Percentiles rank a stretch among this genome's conserved stretches.
These are phyloP conservation scores for Oxycera nigricornis DNA, from an alignment of 2,888 invertebrate species.

Conservation along the genomic window DNA sequence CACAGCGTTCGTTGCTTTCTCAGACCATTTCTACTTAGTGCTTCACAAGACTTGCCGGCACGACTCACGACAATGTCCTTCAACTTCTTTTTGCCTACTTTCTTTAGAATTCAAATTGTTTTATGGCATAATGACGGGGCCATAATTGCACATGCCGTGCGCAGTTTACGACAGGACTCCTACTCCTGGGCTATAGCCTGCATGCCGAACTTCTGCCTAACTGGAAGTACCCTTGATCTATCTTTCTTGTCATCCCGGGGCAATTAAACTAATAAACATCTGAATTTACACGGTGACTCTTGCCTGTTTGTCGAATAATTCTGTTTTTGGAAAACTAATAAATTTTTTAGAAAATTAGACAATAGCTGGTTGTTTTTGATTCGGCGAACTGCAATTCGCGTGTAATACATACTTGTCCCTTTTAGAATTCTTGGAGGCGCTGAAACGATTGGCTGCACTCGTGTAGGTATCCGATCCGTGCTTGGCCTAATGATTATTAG, in stretches of 20 bases:
- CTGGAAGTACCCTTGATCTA: slow-evolving; percentile 15
- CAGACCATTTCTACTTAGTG: slow-evolving; percentile 11
- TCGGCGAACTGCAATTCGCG: slow-evolving; percentile 23
- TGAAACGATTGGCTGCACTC: background rate
- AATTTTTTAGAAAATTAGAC: slow-evolving; percentile 8
- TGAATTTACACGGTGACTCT: slow-evolving; percentile 28
- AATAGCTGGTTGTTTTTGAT: background rate
- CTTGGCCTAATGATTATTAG: background rate
- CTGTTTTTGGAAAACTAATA: slow-evolving; percentile 14
- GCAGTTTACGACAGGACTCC: slow-evolving; percentile 3
- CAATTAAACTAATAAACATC: slow-evolving; percentile 39
- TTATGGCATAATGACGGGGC: slow-evolving; percentile 30
- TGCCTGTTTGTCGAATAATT: background rate
- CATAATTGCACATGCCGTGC: slow-evolving; percentile 31
- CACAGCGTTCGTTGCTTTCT: slow-evolving; percentile 3
- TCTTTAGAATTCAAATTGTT: slow-evolving; percentile 23
- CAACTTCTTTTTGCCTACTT: background rate
- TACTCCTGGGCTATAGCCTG: background rate
- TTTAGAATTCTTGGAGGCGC: background rate
- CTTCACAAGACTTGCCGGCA: background rate
- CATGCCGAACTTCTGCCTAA: slow-evolving; percentile 21
- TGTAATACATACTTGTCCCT: background rate
- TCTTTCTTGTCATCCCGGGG: too few relatives aligned
- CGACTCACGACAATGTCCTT: background rate
- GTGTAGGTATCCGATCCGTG: background rate